Conservation (phyloP, 64 coral and sea anemone species). For the Pocillopora verrucosa region DNA sequence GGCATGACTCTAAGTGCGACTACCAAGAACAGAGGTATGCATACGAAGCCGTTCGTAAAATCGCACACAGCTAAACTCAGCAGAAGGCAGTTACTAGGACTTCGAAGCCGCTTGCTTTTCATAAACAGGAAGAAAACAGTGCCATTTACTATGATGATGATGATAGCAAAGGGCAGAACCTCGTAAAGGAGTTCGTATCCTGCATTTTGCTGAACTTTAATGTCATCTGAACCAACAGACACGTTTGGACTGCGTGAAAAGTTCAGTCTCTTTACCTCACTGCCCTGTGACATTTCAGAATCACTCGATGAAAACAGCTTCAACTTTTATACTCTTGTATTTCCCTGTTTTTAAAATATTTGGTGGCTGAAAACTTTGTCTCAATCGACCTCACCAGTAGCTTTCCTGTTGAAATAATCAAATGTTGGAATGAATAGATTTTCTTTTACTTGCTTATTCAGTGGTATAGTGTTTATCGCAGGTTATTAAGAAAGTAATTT, state of each 20-base stretch:
- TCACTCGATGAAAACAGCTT: no score
- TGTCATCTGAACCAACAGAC: neutral
- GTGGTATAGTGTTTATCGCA: no score
- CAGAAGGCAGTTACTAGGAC: slow-evolving; percentile 70
- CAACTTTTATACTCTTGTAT: no score
- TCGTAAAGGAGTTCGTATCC: neutral
- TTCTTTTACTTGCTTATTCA: no score
- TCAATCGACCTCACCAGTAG: no score
- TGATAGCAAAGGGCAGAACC: slow-evolving; percentile 47
- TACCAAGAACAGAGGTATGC: slow-evolving; percentile 49
- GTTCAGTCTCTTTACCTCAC: neutral
- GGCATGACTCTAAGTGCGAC: neutral
- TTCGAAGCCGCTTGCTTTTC: slow-evolving; percentile 36
- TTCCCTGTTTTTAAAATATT: no score
- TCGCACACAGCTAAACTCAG: slow-evolving; percentile 71
- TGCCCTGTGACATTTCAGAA: neutral
- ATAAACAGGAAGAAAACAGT: slow-evolving; percentile 68
- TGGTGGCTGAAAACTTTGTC: no score
- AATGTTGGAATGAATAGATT: no score
- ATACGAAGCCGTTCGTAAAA: slow-evolving; percentile 63
- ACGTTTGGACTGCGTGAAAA: neutral
- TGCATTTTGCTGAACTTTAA: neutral
- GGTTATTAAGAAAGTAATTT: no score
- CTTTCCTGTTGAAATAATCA: no score
- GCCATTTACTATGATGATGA: slow-evolving; percentile 55